These are phyloP conservation scores for Scartelaos histophorus DNA, from an alignment of 2,113 vertebrate species.

Conservation along the genomic window DNA sequence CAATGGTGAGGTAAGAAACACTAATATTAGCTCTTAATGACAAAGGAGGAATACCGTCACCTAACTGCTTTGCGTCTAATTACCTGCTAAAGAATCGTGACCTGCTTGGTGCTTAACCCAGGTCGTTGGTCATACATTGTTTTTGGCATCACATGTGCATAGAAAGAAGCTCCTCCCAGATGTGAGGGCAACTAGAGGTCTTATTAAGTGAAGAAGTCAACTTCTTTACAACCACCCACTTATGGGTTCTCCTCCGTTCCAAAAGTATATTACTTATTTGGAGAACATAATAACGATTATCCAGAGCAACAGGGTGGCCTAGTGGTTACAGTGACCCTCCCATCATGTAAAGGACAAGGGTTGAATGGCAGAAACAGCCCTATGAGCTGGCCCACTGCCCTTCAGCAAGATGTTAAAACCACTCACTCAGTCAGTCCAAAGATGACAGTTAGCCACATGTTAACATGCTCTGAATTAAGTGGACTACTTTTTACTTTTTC, in stretches of 20 bases:
- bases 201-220: slow-evolving; percentile 58
- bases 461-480: slow-evolving; percentile 47
- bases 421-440: slow-evolving; percentile 39
- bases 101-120: slow-evolving; percentile 25
- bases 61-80: slow-evolving; percentile 40
- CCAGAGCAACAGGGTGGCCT: slow-evolving; percentile 43
- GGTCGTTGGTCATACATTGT: slow-evolving; percentile 44
- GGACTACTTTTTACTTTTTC: slow-evolving; percentile 53
- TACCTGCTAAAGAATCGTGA: slow-evolving; percentile 34
- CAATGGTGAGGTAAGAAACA: slow-evolving; percentile 58
- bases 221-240: slow-evolving; percentile 70
- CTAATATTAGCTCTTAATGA: slow-evolving; percentile 62
- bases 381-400: slow-evolving; percentile 34
- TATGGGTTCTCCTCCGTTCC: slow-evolving; percentile 71
- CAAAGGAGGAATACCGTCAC: slow-evolving; percentile 50
- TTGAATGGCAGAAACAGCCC: slow-evolving; percentile 63
- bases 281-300: slow-evolving; percentile 66
- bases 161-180: slow-evolving; percentile 63
- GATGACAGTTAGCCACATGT: slow-evolving; percentile 49
- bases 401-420: slow-evolving; percentile 42
- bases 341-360: slow-evolving; percentile 63
- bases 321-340: slow-evolving; percentile 50
- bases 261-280: slow-evolving; percentile 71
- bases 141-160: slow-evolving; percentile 68
- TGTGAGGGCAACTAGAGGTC: slow-evolving; percentile 62